Base-by-base conservation (phyloP, 2,797 vertebrate species). In the Discoglossus pictus region DNA sequence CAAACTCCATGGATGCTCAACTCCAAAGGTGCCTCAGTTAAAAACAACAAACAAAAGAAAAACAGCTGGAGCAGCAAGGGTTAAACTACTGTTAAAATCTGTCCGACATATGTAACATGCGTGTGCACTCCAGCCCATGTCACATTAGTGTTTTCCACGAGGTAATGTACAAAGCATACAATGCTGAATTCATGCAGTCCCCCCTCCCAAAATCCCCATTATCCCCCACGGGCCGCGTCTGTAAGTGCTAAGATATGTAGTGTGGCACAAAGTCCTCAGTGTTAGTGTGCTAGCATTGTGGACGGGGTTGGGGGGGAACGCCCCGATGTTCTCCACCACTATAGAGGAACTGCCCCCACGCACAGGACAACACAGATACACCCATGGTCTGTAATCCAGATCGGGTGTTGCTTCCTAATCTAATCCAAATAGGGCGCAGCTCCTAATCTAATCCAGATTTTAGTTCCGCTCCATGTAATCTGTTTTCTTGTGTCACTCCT, bases 1-100 rank as follows among this genome's bases (percentile, higher is more conserved):
- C 31, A 46, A 2, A 20, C 9, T 25, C 31, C 15, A 18, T 38
- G 44, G 53, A 36, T 25, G 24, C 36, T 53, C 15, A 38, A 43
- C 43, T 24, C 52, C 51, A 9, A 3, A 55, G 42, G 31, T 34
- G 52, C 63, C 63, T 12, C 7, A 31, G 27, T 4, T 31, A n/a
- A n/a, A n/a, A n/a, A n/a, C 1, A 46, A 82, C 80, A 86, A 72
- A 53, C 62, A 72, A 52, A 53, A 74, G 70, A 75, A 74, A 79
- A 46, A 68, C 80, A 78, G 83, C 75, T 75, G 83, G 85, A 75
- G 82, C 83, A 89, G 85, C 83, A 54, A 50, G 35, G 50, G 42
- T 55, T 47, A 61, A 46, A 52, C 52, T 24, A n/a, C 31, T 35
- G 21, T 58, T 17, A 18, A 31, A 40, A 23, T 21, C 34, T 62